phyloP scores from a whole-genome alignment of 2,888 invertebrate species.

The Gymnoscelis rufifasciata region DNA sequence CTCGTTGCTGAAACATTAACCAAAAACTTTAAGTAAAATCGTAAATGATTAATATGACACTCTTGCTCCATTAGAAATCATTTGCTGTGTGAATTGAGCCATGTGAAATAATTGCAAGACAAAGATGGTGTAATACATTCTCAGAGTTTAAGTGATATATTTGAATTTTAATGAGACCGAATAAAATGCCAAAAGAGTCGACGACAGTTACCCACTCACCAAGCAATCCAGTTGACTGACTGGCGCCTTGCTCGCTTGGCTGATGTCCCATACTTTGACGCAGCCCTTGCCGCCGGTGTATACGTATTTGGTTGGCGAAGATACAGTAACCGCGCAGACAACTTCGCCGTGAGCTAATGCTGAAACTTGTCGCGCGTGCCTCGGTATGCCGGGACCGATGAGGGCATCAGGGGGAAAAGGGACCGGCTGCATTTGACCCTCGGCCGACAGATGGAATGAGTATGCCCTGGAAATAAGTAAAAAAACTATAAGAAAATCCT shows the following conservation, averaged over 20 bases:
- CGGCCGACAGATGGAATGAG: slow-evolving; percentile 95
- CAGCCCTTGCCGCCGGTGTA: slow-evolving; percentile 98
- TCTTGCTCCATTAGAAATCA: background rate
- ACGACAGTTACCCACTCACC: slow-evolving; percentile 81
- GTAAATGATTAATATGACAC: background rate
- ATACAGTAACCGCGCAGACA: slow-evolving; percentile 97
- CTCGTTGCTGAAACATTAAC: slow-evolving; percentile 84
- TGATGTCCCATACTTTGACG: slow-evolving; percentile 98
- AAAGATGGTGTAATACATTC: background rate
- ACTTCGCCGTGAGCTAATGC: slow-evolving; percentile 97
- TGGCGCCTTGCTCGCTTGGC: slow-evolving; percentile 92
- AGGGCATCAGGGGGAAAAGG: slow-evolving; percentile 97
- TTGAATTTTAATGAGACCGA: slow-evolving; percentile 21
- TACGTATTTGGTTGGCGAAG: slow-evolving; percentile 94
- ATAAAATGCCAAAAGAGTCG: slow-evolving; percentile 35
- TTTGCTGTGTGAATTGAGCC: background rate
- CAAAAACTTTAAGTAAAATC: background rate
- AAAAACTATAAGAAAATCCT: slow-evolving; percentile 1
- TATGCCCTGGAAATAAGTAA: slow-evolving; percentile 84
- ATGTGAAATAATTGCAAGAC: background rate
- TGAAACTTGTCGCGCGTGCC: slow-evolving; percentile 94
- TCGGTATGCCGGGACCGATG: slow-evolving; percentile 94
- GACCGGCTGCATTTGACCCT: slow-evolving; percentile 94
- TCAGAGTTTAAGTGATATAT: background rate
- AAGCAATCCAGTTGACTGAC: slow-evolving; percentile 95